Base-by-base conservation (phyloP, 2,888 invertebrate species). In the Drosophila kambysellisi region DNA sequence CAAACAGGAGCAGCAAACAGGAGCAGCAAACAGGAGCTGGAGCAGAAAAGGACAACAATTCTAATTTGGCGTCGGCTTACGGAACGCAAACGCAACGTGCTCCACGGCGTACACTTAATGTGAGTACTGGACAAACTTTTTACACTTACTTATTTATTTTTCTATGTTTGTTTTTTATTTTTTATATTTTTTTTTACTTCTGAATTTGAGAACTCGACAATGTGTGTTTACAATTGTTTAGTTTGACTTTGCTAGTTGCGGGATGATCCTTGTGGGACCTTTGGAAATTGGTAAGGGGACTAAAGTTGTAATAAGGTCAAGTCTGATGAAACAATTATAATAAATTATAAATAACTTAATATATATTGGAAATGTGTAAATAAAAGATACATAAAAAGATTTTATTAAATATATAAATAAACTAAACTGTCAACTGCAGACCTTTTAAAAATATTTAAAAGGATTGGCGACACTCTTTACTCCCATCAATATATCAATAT, bases 21-120 rank as follows among this genome's bases (percentile, higher is more conserved):
- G 9, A 35, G 53, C 35, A 25, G 20, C 20, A 25, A 25, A 25
- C 20, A 29, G 60, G 17, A 48, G 3, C 50, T 17, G 39, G 17
- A n/a, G 33, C 41, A 32, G 63, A n/a, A 32, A 15, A 25, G 15
- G 20, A 51, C 51, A 29, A 39, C 66, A 60, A 70, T 82, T 82
- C 82, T 74, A 62, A 64, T 82, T 66, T 79, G 58, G 62, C 56
- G 51, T 33, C 30, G 61, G 75, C 60, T 53, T 35, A 59, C 66
- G 56, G 56, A 58, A 11, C 77, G 82, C 82, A 82, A 70, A 67
- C 71, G 69, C 32, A 68, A 58, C 61, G 35, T 53, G 54, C 30
- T 29, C 9, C 35, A 17, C 70, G 76, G 70, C 74, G 80, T 71
- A 79, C 74, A 60, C 70, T 73, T 82, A 82, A 88, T 77, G 88